A percentile compares a stretch with the other conserved stretches of the same genome.
Conservation (phyloP, 2,797 vertebrate species). For the Diceros bicornis region DNA sequence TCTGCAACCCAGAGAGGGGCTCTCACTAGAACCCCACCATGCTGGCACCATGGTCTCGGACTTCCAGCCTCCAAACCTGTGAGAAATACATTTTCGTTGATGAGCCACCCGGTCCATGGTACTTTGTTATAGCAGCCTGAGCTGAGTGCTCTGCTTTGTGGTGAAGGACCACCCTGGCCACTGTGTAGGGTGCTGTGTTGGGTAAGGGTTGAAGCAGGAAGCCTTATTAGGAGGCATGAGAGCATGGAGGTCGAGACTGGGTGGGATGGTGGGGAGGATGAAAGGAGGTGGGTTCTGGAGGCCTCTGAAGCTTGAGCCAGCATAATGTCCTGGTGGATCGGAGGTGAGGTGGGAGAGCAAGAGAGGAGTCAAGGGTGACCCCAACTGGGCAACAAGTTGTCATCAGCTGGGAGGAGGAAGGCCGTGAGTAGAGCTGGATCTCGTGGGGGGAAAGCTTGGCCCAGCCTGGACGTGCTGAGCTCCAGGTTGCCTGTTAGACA, state of each 20-base stretch:
- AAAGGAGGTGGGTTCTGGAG: background rate
- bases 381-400: too few relatives aligned
- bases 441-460: background rate
- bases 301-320: background rate
- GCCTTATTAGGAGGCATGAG: background rate
- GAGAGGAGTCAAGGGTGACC: background rate
- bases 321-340: background rate
- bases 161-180: background rate
- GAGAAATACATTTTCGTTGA: too few relatives aligned
- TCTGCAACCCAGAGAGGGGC: too few relatives aligned
- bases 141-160: background rate
- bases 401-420: background rate
- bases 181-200: too few relatives aligned
- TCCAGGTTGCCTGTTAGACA: accelerated
- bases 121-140: too few relatives aligned
- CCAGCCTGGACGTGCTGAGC: background rate
- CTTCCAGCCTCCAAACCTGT: too few relatives aligned
- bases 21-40: too few relatives aligned
- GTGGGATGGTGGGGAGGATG: accelerated
- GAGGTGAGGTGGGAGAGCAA: background rate
- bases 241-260: background rate
- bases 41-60: too few relatives aligned
- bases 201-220: too few relatives aligned
- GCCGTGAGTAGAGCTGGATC: background rate
- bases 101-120: too few relatives aligned